Conservation (phyloP, 92 coral and sea anemone genomes). For the Pocillopora grandis region DNA sequence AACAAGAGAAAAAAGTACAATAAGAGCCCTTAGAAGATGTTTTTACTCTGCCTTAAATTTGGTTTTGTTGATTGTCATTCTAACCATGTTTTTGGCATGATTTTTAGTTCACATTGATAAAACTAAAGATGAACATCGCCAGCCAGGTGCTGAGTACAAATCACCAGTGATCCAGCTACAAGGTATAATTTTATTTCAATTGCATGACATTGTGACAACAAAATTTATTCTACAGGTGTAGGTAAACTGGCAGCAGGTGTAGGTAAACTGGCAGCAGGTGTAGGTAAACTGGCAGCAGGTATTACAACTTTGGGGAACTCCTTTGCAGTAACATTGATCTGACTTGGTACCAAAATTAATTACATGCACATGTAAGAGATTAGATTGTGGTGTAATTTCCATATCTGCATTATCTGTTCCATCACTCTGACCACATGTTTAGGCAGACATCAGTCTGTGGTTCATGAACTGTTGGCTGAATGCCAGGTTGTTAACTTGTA, state of each 20-base stretch:
- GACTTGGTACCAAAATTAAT: not conserved
- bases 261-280: too few species aligned
- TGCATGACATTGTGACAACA: not conserved
- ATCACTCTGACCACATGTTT: conserved; percentile 1
- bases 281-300: too few species aligned
- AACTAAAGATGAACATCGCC: conserved; percentile 56
- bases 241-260: too few species aligned
- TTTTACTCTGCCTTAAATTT: too few species aligned
- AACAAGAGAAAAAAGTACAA: too few species aligned
- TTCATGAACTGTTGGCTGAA: not conserved
- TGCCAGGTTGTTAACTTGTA: conserved; percentile 7
- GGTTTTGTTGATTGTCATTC: not conserved
- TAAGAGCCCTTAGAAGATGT: too few species aligned
- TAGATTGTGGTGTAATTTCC: not conserved
- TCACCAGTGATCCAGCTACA: conserved; percentile 25
- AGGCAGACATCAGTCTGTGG: conserved; percentile 16
- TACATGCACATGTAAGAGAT: not conserved
- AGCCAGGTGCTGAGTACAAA: conserved; percentile 37
- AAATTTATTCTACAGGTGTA: too few species aligned
- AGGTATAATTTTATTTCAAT: conserved; percentile 1
- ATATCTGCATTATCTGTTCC: not conserved
- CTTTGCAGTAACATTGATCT: not conserved
- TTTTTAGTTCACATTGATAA: conserved; percentile 64
- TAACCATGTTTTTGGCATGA: not conserved
- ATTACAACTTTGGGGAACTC: too few species aligned